Percentiles rank a stretch among this genome's conserved stretches.
phyloP scores from a whole-genome alignment of 1,140 invertebrate genomes.

The Argopecten irradians region DNA sequence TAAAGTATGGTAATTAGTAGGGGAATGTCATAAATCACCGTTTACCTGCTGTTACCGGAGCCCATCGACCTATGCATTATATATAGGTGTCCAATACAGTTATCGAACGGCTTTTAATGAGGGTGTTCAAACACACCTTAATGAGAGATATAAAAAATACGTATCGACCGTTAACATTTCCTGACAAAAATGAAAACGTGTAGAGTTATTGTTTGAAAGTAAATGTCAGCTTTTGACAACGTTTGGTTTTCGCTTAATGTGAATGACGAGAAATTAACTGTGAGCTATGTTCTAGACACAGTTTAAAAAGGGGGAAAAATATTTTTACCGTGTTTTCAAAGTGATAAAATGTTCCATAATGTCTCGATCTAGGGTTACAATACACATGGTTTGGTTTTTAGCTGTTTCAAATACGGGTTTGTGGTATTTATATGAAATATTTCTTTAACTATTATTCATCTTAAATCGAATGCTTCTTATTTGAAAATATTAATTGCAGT shows the following conservation, averaged over 20 bases:
- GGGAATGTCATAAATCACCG: background rate
- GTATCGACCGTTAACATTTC: background rate
- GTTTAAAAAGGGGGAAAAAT: too few species aligned
- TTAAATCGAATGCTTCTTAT: too few species aligned
- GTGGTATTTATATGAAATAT: too few species aligned
- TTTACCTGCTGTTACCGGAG: background rate
- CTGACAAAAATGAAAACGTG: background rate
- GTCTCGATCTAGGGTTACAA: too few species aligned
- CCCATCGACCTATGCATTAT: background rate
- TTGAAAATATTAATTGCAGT: too few species aligned
- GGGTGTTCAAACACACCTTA: background rate
- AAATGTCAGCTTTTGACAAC: background rate
- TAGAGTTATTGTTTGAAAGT: background rate
- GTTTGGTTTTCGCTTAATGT: background rate
- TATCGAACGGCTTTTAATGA: conserved; percentile 1
- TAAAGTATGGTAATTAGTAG: conserved; percentile 1
- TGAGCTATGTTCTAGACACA: too few species aligned
- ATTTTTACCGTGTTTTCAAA: too few species aligned
- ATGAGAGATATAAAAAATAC: background rate
- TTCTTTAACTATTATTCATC: too few species aligned
- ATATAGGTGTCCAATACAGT: background rate
- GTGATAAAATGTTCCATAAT: too few species aligned
- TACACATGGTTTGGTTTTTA: too few species aligned
- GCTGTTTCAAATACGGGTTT: too few species aligned
- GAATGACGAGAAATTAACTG: too few species aligned